A percentile compares a stretch with the other conserved stretches of the same genome.
phyloP scores from a whole-genome alignment of 2,888 invertebrate species.

The Carpatolechia fugitivella region DNA sequence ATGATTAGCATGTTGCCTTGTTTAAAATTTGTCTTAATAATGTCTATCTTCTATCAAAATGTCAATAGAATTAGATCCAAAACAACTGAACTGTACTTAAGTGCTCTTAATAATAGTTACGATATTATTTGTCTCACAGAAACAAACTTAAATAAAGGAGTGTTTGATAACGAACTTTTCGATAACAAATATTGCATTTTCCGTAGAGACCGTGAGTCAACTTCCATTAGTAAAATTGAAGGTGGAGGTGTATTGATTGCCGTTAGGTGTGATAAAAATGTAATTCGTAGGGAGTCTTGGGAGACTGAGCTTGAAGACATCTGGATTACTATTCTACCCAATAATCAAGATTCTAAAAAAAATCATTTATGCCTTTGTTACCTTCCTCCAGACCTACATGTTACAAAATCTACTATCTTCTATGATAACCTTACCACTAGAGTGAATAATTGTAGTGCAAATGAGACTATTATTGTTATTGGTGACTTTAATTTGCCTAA shows the following conservation, averaged over 20 bases:
- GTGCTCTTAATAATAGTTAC: not conserved
- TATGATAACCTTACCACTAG: not conserved
- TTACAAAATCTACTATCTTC: not conserved
- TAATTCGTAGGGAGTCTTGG: not conserved
- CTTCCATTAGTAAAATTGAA: not conserved
- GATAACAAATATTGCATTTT: not conserved
- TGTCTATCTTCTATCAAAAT: constrained; percentile 6
- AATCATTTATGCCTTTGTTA: not conserved
- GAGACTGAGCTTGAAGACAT: not conserved
- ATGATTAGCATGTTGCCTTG: not conserved
- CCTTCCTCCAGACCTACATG: not conserved
- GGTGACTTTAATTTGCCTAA: not conserved
- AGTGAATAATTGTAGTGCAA: not conserved
- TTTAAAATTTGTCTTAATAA: not conserved
- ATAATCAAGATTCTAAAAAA: not conserved
- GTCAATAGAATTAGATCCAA: not conserved
- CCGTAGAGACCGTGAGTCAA: not conserved
- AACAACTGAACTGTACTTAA: not conserved
- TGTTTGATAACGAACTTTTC: not conserved
- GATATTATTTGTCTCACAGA: not conserved
- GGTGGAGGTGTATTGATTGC: constrained; percentile 1
- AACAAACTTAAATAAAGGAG: not conserved
- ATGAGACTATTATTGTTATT: not conserved
- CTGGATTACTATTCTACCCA: not conserved
- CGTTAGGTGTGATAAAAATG: not conserved